These are phyloP conservation scores for Melieria picta DNA, from an alignment of 2,888 invertebrate species.

Conservation along the genomic window DNA sequence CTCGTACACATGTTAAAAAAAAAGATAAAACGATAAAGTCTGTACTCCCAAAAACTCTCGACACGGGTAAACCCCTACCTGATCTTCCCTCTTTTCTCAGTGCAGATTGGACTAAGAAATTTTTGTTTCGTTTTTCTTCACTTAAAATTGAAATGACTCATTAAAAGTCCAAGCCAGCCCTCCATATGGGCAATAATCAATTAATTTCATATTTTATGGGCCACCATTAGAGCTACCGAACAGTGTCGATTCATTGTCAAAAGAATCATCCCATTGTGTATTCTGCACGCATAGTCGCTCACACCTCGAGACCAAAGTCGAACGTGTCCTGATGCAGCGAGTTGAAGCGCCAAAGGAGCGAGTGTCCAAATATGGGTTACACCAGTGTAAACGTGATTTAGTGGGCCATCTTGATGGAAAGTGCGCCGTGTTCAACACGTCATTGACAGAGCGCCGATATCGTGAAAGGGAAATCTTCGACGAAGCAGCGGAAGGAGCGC, in stretches of 20 bases:
- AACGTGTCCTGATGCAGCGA: neutral
- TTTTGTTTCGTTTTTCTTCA: no score
- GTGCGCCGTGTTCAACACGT: neutral
- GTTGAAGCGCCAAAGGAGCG: neutral
- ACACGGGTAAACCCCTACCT: no score
- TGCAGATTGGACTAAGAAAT: no score
- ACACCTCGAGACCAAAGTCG: neutral
- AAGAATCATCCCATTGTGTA: neutral
- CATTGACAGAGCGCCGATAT: neutral
- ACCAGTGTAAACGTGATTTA: conserved; percentile 34
- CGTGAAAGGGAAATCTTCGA: conserved; percentile 17
- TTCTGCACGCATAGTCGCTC: neutral
- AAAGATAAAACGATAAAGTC: no score
- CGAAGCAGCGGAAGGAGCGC: neutral
- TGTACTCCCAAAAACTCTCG: no score
- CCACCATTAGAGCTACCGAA: conserved; percentile 1
- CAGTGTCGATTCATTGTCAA: neutral
- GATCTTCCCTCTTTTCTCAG: no score
- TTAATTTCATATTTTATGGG: conserved; percentile 9
- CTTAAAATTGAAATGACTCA: no score
- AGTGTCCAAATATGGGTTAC: neutral
- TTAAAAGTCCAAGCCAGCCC: no score
- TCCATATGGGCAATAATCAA: neutral
- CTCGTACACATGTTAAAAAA: no score
- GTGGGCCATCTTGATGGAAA: conserved; percentile 24